A percentile compares a stretch with the other conserved stretches of the same genome.
Conservation (phyloP, 2,888 invertebrate species). For the Lasius fuliginosus region DNA sequence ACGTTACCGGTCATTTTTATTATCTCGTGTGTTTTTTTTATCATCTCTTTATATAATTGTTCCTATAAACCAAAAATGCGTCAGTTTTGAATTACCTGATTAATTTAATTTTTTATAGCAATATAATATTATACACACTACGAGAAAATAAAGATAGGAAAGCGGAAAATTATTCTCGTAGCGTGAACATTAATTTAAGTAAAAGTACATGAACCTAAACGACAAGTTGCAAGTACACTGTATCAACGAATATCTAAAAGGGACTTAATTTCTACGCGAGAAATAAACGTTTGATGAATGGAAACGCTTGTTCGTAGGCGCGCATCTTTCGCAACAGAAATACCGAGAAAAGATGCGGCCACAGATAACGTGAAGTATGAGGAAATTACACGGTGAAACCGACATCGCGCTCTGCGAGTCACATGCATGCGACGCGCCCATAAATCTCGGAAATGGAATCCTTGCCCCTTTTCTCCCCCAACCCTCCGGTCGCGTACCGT, state of each 20-base stretch:
- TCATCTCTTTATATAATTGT: not conserved
- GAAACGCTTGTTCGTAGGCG: conserved; percentile 31
- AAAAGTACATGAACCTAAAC: conserved; percentile 16
- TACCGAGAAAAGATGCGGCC: conserved; percentile 41
- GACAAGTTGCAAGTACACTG: not conserved
- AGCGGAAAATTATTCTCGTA: not conserved
- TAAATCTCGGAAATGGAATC: conserved; percentile 80
- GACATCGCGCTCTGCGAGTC: conserved; percentile 59
- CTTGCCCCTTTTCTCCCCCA: not conserved
- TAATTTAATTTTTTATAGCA: not conserved
- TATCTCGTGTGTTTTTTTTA: not conserved
- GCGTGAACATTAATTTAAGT: not conserved
- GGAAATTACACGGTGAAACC: conserved; percentile 71
- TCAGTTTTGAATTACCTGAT: not conserved
- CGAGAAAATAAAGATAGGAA: conserved; percentile 20
- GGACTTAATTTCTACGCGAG: not conserved
- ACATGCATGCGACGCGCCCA: conserved; percentile 73
- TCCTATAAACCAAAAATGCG: not conserved
- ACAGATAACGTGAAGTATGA: conserved; percentile 67
- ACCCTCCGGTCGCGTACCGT: conserved; percentile 55
- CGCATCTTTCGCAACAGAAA: conserved; percentile 55
- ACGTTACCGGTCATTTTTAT: not conserved
- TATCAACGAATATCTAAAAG: not conserved
- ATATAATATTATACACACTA: not conserved
- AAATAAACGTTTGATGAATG: conserved; percentile 26